Conservation (phyloP, 2,888 invertebrate species). For the Sylvicola fuscatus region DNA sequence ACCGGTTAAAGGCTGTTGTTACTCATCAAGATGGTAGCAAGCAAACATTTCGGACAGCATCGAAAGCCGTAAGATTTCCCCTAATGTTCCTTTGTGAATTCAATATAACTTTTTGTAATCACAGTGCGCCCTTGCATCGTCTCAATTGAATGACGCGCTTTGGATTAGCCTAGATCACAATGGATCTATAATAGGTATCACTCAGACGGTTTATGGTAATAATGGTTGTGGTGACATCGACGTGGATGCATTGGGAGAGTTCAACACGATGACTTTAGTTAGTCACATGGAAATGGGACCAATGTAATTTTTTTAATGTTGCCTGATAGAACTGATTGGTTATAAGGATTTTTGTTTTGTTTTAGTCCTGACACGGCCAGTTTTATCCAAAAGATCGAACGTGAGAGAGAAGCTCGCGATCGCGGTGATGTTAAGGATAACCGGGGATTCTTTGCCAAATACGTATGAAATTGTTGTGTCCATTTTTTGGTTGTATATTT, state of each 20-base stretch:
- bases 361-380: conserved; percentile 81
- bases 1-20: conserved; percentile 48
- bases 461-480: conserved; percentile 43
- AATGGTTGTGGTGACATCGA: conserved; percentile 19
- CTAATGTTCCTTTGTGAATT: too few relatives aligned
- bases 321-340: conserved; percentile 2
- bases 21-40: conserved; percentile 44
- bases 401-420: conserved; percentile 75
- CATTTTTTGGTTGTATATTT: conserved; percentile 3
- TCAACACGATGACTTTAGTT: conserved; percentile 60
- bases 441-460: conserved; percentile 91
- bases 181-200: conserved; percentile 57
- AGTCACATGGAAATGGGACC: conserved; percentile 67
- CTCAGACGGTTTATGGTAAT: conserved; percentile 29
- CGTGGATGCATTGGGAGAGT: conserved; percentile 28
- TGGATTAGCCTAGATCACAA: conserved; percentile 61
- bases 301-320: conserved; percentile 25
- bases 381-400: conserved; percentile 82
- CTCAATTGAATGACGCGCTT: conserved; percentile 55
- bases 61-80: conserved; percentile 50
- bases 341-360: conserved; percentile 6
- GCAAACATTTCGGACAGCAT: conserved; percentile 50
- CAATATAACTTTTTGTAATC: too few relatives aligned
- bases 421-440: conserved; percentile 84
- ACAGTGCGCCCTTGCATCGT: conserved; percentile 52